These are phyloP conservation scores for Mesochorus sp. DNA, from an alignment of 2,888 invertebrate genomes.

Conservation along the genomic window DNA sequence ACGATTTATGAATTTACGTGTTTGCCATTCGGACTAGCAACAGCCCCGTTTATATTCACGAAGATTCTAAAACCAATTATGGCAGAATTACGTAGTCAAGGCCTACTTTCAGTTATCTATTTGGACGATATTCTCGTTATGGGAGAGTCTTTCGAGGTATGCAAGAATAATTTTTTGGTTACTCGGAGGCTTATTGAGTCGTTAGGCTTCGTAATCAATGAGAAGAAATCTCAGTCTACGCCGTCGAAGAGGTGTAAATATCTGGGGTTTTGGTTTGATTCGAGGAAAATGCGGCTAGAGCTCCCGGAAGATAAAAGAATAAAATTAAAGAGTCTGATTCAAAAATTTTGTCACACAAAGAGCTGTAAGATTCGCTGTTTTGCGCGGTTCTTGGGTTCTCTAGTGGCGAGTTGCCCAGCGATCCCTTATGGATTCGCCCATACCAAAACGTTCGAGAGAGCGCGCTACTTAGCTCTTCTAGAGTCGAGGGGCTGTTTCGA, in stretches of 20 bases:
- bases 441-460: constrained; percentile 10
- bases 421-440: not conserved
- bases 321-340: not conserved
- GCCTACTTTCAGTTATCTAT: constrained; percentile 28
- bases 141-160: not conserved
- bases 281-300: not conserved
- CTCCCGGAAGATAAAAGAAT: not conserved
- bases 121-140: constrained; percentile 43
- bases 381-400: constrained; percentile 3
- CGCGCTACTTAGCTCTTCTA: constrained; percentile 7
- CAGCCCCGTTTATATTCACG: constrained; percentile 67
- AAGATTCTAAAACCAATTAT: constrained; percentile 65
- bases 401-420: constrained; percentile 22
- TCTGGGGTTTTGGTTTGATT: constrained; percentile 11
- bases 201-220: not conserved
- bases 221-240: constrained; percentile 3
- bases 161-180: constrained; percentile 1
- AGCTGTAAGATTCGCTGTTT: constrained; percentile 4
- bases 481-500: constrained; percentile 18
- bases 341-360: not conserved
- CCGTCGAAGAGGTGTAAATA: constrained; percentile 19
- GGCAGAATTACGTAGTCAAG: not conserved
- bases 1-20: constrained; percentile 63
- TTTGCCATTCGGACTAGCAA: constrained; percentile 67
- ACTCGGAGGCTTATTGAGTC: not conserved